Conservation (phyloP, 2,113 vertebrate genomes). For the Rostratula benghalensis region DNA sequence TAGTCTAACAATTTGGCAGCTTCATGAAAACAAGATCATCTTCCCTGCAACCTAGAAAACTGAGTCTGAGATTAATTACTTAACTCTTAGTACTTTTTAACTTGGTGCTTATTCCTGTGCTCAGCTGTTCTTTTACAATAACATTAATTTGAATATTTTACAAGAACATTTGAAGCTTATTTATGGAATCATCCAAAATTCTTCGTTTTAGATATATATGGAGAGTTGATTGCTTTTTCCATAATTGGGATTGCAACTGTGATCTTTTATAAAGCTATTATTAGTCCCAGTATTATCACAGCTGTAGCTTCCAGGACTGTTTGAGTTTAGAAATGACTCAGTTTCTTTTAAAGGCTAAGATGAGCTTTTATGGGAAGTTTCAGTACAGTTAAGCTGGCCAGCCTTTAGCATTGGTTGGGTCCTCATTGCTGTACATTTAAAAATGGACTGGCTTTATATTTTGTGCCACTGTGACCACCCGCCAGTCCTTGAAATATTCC, state of each 20-base stretch:
- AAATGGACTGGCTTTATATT: background rate
- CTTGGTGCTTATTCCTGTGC: background rate
- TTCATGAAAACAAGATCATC: background rate
- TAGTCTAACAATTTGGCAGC: background rate
- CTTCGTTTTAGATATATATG: background rate
- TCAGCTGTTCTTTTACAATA: background rate
- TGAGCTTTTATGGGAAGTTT: background rate
- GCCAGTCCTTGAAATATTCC: background rate
- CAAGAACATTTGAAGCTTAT: background rate
- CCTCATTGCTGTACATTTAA: background rate
- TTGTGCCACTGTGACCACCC: background rate
- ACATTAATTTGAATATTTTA: slow-evolving; percentile 8
- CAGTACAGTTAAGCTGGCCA: background rate
- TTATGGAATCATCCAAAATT: background rate
- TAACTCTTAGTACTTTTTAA: background rate
- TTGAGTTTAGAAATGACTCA: background rate
- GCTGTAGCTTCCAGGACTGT: background rate
- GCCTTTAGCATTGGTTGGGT: background rate
- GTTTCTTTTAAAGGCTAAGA: background rate
- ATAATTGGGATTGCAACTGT: background rate
- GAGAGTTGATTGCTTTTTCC: slow-evolving; percentile 15
- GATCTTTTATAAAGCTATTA: background rate
- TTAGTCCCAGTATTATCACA: background rate
- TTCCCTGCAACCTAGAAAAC: background rate
- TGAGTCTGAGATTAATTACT: background rate